These are phyloP conservation scores for Galeruca laticollis DNA, from an alignment of 2,888 invertebrate species.

Conservation along the genomic window DNA sequence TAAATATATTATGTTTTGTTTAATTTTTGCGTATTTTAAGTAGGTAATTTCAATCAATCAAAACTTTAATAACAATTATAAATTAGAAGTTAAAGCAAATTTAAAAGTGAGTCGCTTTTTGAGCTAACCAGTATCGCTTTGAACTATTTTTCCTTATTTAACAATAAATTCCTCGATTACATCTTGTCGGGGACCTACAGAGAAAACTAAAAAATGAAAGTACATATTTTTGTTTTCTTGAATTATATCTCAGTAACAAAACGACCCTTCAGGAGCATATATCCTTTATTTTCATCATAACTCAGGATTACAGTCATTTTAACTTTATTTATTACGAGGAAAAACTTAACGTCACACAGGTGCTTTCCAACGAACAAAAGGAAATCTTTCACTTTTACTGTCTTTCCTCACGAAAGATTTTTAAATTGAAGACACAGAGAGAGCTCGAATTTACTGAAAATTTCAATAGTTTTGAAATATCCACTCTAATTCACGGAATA, in stretches of 20 bases:
- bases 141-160: no score
- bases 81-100: no score
- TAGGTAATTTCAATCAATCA: no score
- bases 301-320: slow-evolving; percentile 62
- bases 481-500: no score
- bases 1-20: no score
- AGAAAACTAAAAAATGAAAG: slow-evolving; percentile 1
- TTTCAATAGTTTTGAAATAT: no score
- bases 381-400: slow-evolving; percentile 15
- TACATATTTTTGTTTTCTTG: background rate
- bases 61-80: no score
- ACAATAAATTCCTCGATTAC: no score
- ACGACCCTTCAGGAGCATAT: slow-evolving; percentile 12
- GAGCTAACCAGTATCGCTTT: no score
- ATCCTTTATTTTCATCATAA: slow-evolving; percentile 57
- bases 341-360: slow-evolving; percentile 64
- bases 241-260: slow-evolving; percentile 2
- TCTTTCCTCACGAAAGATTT: background rate
- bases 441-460: no score
- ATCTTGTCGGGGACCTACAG: background rate
- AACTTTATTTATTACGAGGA: slow-evolving; percentile 62
- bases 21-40: no score
- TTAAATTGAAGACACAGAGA: background rate
- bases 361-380: slow-evolving; percentile 49
- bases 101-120: no score